These are phyloP conservation scores for Triplophysa yarkandensis DNA, from an alignment of 2,797 vertebrate species.

Conservation along the genomic window DNA sequence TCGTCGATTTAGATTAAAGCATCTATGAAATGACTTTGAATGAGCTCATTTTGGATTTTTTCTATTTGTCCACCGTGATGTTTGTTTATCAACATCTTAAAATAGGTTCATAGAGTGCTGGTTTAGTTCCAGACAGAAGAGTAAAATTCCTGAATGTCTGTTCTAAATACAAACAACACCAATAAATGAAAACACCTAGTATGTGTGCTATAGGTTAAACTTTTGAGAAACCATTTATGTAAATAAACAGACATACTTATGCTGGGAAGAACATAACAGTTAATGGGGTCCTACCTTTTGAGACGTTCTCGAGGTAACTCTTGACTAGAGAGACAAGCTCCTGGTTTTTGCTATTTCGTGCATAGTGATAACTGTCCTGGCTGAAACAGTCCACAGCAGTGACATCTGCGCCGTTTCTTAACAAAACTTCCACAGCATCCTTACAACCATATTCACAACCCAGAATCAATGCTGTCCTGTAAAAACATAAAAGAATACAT, in stretches of 20 bases:
- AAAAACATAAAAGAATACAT: background rate
- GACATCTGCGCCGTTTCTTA: conserved; percentile 83
- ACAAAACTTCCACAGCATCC: conserved; percentile 90
- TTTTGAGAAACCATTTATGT: too few species aligned
- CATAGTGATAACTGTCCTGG: conserved; percentile 89
- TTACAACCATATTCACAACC: conserved; percentile 93
- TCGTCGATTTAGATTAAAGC: background rate
- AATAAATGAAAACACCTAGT: too few species aligned
- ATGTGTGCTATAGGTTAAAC: too few species aligned
- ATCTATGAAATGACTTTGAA: background rate
- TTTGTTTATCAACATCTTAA: background rate
- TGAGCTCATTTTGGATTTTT: background rate
- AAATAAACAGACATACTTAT: background rate
- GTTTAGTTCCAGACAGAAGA: too few species aligned
- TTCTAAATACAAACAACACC: too few species aligned
- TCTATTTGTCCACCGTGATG: too few species aligned
- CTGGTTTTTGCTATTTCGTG: conserved; percentile 87
- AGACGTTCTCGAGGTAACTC: conserved; percentile 80
- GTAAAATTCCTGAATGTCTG: too few species aligned
- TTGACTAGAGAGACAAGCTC: conserved; percentile 85
- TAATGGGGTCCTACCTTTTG: conserved; percentile 75
- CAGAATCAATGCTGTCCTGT: conserved; percentile 89
- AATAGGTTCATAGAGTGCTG: too few species aligned
- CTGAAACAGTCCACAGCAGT: conserved; percentile 81
- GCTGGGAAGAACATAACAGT: background rate